Base-by-base conservation (phyloP, 1,140 invertebrate genomes). In the Ruditapes philippinarum region DNA sequence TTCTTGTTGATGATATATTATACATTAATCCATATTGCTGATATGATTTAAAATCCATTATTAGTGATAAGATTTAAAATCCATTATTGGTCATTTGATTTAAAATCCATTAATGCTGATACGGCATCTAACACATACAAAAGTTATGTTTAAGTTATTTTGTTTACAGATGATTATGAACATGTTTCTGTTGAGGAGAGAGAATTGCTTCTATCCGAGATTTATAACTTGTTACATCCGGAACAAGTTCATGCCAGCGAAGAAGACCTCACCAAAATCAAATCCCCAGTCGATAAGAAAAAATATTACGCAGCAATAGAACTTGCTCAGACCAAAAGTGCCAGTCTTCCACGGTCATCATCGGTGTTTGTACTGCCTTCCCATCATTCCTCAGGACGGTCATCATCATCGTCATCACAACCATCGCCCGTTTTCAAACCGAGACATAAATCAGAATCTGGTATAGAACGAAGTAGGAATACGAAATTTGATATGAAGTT, bases 91-190 rank as follows among this genome's bases (percentile, higher is more conserved):
- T n/a, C n/a, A n/a, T n/a, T n/a, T n/a, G n/a, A n/a, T n/a, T n/a
- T n/a, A n/a, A n/a, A n/a, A n/a, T n/a, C n/a, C n/a, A n/a, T n/a
- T n/a, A n/a, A n/a, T n/a, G n/a, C n/a, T n/a, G n/a, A n/a, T n/a
- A n/a, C n/a, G n/a, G n/a, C n/a, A n/a, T n/a, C n/a, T n/a, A n/a
- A n/a, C n/a, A n/a, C n/a, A n/a, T n/a, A n/a, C n/a, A n/a, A n/a
- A n/a, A n/a, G n/a, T n/a, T n/a, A n/a, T n/a, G n/a, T n/a, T n/a
- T n/a, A n/a, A n/a, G n/a, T n/a, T n/a, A n/a, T n/a, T n/a, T n/a
- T n/a, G n/a, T n/a, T 80, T 68, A 12, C 19, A 88, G 87, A 89
- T 28, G 68, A 74, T 49, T 89, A 89, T 89, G 87, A 89, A 19
- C 62, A 82, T 38, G 83, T 89, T 36, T 74, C 87, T 33, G 40